Percentiles rank a stretch among this genome's conserved stretches.
phyloP scores from a whole-genome alignment of 2,888 invertebrate genomes.

The Lampropteryx suffumata region DNA sequence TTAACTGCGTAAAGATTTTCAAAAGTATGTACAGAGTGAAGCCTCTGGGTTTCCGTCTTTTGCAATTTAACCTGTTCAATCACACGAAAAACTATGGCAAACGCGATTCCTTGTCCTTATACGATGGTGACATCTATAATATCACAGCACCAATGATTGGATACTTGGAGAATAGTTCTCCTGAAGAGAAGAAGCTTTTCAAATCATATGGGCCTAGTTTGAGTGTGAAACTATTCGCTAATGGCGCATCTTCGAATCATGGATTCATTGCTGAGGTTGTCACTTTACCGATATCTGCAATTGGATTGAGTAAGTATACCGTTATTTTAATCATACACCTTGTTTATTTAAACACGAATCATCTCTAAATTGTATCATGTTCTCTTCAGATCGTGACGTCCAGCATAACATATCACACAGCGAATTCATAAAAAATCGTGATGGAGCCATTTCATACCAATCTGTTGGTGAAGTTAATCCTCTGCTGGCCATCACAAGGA shows the following conservation, averaged over 20 bases:
- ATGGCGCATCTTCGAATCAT: slow-evolving; percentile 95
- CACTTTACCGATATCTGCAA: slow-evolving; percentile 95
- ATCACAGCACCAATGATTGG: slow-evolving; percentile 88
- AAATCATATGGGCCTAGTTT: slow-evolving; percentile 90
- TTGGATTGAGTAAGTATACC: slow-evolving; percentile 90
- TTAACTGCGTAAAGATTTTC: slow-evolving; percentile 99
- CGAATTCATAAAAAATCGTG: slow-evolving; percentile 89
- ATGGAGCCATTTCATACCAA: slow-evolving; percentile 93
- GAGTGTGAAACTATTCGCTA: slow-evolving; percentile 95
- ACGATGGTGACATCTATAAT: slow-evolving; percentile 96
- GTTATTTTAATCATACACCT: neutral
- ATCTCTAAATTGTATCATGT: neutral
- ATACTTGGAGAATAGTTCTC: slow-evolving; percentile 87
- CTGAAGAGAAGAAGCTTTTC: slow-evolving; percentile 89
- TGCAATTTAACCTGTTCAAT: slow-evolving; percentile 96
- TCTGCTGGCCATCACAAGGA: slow-evolving; percentile 92
- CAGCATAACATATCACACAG: slow-evolving; percentile 95
- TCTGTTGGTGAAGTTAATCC: slow-evolving; percentile 98
- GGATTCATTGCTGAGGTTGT: slow-evolving; percentile 99
- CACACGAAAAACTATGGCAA: slow-evolving; percentile 91
- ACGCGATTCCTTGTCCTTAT: slow-evolving; percentile 92
- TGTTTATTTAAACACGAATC: neutral
- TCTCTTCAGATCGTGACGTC: slow-evolving; percentile 90
- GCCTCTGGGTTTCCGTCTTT: slow-evolving; percentile 93
- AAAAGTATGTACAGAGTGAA: slow-evolving; percentile 92